A percentile compares a stretch with the other conserved stretches of the same genome.
Conservation (phyloP, 2,888 invertebrate genomes). For the Volucella inanis region DNA sequence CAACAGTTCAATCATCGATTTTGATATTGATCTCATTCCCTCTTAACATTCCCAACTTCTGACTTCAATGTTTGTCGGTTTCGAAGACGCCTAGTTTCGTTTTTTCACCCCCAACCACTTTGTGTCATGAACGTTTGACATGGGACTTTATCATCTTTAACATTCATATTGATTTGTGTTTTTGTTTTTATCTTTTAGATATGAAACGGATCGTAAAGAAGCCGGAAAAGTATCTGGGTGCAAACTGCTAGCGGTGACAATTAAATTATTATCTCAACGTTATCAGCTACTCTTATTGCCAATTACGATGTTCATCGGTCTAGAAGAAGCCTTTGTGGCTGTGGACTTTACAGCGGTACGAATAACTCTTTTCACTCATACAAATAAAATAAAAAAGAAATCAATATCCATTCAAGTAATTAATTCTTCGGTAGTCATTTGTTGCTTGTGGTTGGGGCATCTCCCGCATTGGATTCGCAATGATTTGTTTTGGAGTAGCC, state of each 20-base stretch:
- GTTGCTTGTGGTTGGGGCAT: constrained; percentile 95
- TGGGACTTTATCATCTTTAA: background rate
- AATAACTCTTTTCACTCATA: background rate
- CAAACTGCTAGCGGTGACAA: constrained; percentile 89
- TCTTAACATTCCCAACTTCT: too few relatives aligned
- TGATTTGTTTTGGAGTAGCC: constrained; percentile 95
- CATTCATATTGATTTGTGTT: background rate
- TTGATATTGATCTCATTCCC: too few relatives aligned
- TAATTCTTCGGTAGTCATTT: constrained; percentile 86
- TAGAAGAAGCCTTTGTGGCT: constrained; percentile 95
- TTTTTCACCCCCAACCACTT: too few relatives aligned
- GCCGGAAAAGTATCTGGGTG: constrained; percentile 86
- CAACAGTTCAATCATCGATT: too few relatives aligned
- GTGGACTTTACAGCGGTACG: constrained; percentile 92
- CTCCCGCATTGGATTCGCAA: constrained; percentile 95
- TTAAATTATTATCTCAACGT: constrained; percentile 89
- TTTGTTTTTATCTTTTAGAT: constrained; percentile 81
- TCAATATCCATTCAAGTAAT: background rate
- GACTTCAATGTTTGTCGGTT: too few relatives aligned
- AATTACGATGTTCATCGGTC: constrained; percentile 95
- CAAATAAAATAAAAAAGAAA: background rate
- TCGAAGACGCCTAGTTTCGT: too few relatives aligned
- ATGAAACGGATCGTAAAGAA: constrained; percentile 84
- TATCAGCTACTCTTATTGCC: constrained; percentile 93
- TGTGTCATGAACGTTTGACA: too few relatives aligned